Conservation (phyloP, 2,888 invertebrate species). For the Ichneumoninae sp. region DNA sequence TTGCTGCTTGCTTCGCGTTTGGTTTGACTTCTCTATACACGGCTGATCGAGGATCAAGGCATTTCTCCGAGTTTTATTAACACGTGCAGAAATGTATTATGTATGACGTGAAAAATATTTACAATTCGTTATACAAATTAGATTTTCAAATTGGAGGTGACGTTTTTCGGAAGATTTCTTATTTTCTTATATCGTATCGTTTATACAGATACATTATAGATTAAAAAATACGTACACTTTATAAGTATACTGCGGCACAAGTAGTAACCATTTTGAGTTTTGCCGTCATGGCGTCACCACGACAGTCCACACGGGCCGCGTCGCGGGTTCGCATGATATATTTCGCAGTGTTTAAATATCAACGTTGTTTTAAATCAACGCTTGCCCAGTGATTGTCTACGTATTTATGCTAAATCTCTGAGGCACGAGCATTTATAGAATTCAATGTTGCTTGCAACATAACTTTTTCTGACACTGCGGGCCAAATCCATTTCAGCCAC, state of each 20-base stretch:
- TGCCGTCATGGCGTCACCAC: not conserved
- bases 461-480: not conserved
- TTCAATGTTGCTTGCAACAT: not conserved
- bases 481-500: not conserved
- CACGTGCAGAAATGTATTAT: not conserved
- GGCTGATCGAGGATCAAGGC: constrained; percentile 42
- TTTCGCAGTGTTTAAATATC: not conserved
- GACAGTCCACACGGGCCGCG: not conserved
- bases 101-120: not conserved
- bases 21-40: constrained; percentile 77
- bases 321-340: not conserved
- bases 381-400: not conserved
- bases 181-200: no score
- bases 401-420: not conserved
- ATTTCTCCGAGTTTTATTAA: constrained; percentile 25
- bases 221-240: not conserved
- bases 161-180: no score
- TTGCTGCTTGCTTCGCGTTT: constrained; percentile 69
- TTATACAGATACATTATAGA: no score
- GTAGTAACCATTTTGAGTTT: not conserved
- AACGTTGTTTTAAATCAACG: not conserved
- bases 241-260: not conserved
- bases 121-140: not conserved
- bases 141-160: no score
- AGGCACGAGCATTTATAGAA: not conserved